phyloP scores from a whole-genome alignment of 2,113 vertebrate genomes.

The Mohoua ochrocephala region DNA sequence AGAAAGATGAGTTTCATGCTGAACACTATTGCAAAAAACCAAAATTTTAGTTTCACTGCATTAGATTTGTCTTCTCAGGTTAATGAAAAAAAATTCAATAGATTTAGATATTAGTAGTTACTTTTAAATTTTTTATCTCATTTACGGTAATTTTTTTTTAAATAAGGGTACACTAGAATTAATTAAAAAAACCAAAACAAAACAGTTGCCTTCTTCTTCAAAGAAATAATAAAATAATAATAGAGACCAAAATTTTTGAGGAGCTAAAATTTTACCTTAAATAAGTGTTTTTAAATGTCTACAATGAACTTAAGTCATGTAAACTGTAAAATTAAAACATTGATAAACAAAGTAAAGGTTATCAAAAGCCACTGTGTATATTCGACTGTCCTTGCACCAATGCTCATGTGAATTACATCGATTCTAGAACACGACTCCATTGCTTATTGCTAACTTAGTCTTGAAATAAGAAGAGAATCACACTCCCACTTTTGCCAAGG shows the following conservation, averaged over 20 bases:
- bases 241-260: fast-evolving
- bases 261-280: neutral
- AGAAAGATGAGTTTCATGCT: neutral
- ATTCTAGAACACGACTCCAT: neutral
- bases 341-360: neutral
- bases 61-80: neutral
- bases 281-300: neutral
- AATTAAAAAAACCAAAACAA: neutral
- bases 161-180: fast-evolving
- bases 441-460: neutral
- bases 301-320: neutral
- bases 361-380: neutral
- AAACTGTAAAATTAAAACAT: neutral
- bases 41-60: neutral
- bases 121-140: neutral
- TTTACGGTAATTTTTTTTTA: neutral
- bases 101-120: neutral
- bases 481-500: neutral
- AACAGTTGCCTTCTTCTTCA: neutral
- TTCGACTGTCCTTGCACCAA: neutral
- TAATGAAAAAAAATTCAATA: neutral
- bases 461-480: neutral
- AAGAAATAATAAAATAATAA: neutral
- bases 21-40: neutral
- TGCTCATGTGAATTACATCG: neutral